Evolutionary conservation across 2,113 vertebrate genomes (phyloP).

Genomic region (Serinus canaria): DNA sequence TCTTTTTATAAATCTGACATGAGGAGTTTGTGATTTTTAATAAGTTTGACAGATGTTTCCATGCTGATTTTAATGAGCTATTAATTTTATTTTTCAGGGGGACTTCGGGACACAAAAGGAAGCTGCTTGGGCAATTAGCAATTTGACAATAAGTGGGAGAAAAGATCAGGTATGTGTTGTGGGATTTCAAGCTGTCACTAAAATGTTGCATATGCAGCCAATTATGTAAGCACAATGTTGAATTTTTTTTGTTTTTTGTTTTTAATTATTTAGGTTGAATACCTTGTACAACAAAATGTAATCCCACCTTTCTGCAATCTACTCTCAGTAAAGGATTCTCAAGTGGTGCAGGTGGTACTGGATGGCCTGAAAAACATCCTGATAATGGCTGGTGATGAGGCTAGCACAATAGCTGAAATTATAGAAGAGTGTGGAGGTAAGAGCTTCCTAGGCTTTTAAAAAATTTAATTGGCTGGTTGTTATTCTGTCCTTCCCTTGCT

Average conservation of each 20-base stretch:
- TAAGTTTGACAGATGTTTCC: conserved; percentile 32
- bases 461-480: not conserved
- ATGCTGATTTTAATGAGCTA: conserved; percentile 42
- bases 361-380: conserved; percentile 98
- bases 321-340: conserved; percentile 96
- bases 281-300: conserved; percentile 95
- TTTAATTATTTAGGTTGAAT: conserved; percentile 87
- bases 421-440: conserved; percentile 98
- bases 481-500: not conserved
- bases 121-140: conserved; percentile 99
- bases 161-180: conserved; percentile 91
- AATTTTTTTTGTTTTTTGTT: not conserved
- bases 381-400: conserved; percentile 98
- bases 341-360: conserved; percentile 98
- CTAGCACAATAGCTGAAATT: conserved; percentile 96
- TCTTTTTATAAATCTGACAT: conserved; percentile 55
- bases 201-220: not conserved
- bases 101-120: conserved; percentile 99
- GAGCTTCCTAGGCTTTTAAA: not conserved
- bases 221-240: not conserved
- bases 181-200: not conserved
- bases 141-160: conserved; percentile 98
- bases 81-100: conserved; percentile 80
- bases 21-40: conserved; percentile 26
- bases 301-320: conserved; percentile 97